These are phyloP conservation scores for Dascillus cervinus DNA, from an alignment of 2,888 invertebrate species.

Conservation along the genomic window DNA sequence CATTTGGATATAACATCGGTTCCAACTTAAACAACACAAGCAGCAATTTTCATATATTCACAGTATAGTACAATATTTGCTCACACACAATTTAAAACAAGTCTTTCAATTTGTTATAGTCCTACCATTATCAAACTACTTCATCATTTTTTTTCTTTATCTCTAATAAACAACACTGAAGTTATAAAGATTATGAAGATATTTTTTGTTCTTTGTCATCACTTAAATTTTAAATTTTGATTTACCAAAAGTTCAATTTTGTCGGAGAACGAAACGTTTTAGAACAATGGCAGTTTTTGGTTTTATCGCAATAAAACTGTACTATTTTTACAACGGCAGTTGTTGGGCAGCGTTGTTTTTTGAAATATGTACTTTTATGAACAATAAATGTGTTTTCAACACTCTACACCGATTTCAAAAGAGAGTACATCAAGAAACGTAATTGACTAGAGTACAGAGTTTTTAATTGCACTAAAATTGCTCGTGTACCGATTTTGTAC, in stretches of 20 bases:
- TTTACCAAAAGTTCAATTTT: conserved; percentile 9
- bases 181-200: conserved; percentile 21
- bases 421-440: too few species aligned
- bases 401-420: too few species aligned
- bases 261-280: conserved; percentile 4
- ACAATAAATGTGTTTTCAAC: background rate
- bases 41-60: conserved; percentile 21
- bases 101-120: conserved; percentile 40
- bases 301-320: background rate
- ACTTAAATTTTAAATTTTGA: conserved; percentile 16
- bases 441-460: too few species aligned
- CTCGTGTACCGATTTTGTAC: too few species aligned
- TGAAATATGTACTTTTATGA: too few species aligned
- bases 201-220: conserved; percentile 11
- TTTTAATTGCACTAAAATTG: too few species aligned
- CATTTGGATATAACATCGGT: background rate
- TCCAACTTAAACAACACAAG: background rate
- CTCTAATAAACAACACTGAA: conserved; percentile 23
- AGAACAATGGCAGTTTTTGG: conserved; percentile 14
- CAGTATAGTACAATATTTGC: conserved; percentile 27
- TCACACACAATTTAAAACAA: conserved; percentile 38
- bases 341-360: background rate
- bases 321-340: conserved; percentile 1
- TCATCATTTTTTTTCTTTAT: conserved; percentile 28
- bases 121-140: conserved; percentile 27